Evolutionary conservation across 2,888 invertebrate species (phyloP), one percentile per base, ranked within the genome.

Genomic region (Agonum fuliginosum): DNA sequence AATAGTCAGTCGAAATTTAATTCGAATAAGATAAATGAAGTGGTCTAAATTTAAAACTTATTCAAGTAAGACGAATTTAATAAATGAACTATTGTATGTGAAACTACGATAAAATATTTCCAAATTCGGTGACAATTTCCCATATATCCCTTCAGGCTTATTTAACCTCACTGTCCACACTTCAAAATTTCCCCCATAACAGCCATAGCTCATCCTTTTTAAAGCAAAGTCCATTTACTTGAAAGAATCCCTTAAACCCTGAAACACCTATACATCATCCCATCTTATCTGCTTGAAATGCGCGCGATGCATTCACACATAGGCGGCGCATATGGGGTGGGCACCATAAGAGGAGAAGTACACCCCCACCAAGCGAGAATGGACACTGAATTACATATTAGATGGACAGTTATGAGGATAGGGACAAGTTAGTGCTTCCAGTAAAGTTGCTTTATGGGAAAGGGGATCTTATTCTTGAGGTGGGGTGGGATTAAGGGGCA

Each of bases 401-500:
- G 37, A 37, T 24, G 54, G 48, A 48, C 48, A 48, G 48, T 48
- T 48, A 48, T 48, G 48, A 10, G 19, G 3, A 17, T 12, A 37
- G 37, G 37, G 37, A 12, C 37, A 12, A 37, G 37, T 37, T 37
- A 37, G 10, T 37, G 37, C 37, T n/a, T n/a, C 37, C 10, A 37
- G 37, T 37, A 37, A n/a, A n/a, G 12, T 12, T 37, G 37, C 37
- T 37, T 37, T 37, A 37, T 37, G 37, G 37, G 37, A 12, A 37
- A 12, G 37, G 10, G 37, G 37, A 37, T 37, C 54, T 54, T 54
- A 54, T 54, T 24, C 24, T 54, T 54, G 22, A 54, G 54, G 54
- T 54, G 22, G 24, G 54, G 54, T 54, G 22, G 54, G 54, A 54
- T 54, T 54, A 54, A 54, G 54, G 54, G 54, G 54, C 8, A n/a